Base-by-base conservation (phyloP, 2,113 vertebrate genomes). In the Amphilophus citrinellus region DNA sequence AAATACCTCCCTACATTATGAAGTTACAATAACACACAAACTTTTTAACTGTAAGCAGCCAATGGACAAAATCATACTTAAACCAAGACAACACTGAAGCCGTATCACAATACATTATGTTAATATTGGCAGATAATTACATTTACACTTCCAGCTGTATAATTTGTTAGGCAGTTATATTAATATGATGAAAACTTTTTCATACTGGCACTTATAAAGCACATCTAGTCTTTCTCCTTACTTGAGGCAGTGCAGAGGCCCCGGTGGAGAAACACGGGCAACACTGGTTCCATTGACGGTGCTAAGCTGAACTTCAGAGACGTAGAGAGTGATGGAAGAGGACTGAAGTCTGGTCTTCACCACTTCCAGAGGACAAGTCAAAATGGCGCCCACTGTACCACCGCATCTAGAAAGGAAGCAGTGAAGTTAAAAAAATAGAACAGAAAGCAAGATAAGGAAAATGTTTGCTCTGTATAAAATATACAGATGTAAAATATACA, bases 331-430 rank as follows among this genome's bases (percentile, higher is more conserved):
- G 90, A 99, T 95, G 44, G 98, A 97, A 4, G 98, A 99, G 5
- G 98, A 99, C 94, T 99, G 98, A 84, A 99, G 89, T 18, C 98
- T 97, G 30, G 98, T 99, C 93, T 99, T 99, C 73, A 99, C 98
- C 94, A 99, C 98, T 96, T 99, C 98, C 91, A 99, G 95, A 15
- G 98, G 98, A 96, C 98, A 99, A 88, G 98, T 99, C 94, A 99
- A 93, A 94, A 99, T 98, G 83, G 98, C 98, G 79, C 98, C 98
- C 88, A 99, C 98, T 62, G 98, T 99, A 86, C 98, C 98, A 79
- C 98, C 98, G 92, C 98, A 99, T 93, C 98, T 99, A 89, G 13
- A 7, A 92, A 81, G 32, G 77, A 32, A 39, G 37, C 15, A 39
- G 11, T 58, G 71, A 15, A 84, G 15, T 58, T 4, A 80, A 15